Conservation (phyloP, 2,113 vertebrate species). For the Sylvia atricapilla region DNA sequence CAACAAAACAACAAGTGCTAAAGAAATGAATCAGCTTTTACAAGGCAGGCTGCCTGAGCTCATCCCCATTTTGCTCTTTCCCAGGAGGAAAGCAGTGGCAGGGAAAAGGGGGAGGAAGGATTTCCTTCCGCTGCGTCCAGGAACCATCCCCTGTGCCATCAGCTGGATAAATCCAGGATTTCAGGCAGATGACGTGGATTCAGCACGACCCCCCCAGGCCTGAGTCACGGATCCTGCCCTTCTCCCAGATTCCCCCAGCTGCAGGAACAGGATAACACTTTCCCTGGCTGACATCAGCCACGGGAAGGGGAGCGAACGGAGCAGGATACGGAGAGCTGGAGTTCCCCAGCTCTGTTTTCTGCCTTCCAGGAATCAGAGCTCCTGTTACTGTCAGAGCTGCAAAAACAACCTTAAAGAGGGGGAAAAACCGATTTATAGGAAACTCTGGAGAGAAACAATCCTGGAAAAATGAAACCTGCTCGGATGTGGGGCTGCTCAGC, state of each 20-base stretch:
- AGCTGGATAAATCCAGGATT: not conserved
- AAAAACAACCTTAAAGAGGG: not conserved
- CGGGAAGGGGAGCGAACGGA: not conserved
- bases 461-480: not conserved
- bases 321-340: not conserved
- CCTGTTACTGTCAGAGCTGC: rapidly evolving
- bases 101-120: constrained; percentile 32
- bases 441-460: not conserved
- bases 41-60: constrained; percentile 28
- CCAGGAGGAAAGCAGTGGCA: constrained; percentile 23
- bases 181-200: not conserved
- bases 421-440: not conserved
- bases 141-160: not conserved
- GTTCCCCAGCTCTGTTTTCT: not conserved
- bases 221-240: not conserved
- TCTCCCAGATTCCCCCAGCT: not conserved
- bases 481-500: not conserved
- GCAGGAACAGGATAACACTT: not conserved
- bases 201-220: not conserved
- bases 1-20: not conserved
- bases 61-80: constrained; percentile 39
- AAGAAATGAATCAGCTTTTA: constrained; percentile 41
- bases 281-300: not conserved
- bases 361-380: not conserved
- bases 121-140: constrained; percentile 11